Conservation (phyloP, 2,888 invertebrate genomes). For the Sesamia inferens region DNA sequence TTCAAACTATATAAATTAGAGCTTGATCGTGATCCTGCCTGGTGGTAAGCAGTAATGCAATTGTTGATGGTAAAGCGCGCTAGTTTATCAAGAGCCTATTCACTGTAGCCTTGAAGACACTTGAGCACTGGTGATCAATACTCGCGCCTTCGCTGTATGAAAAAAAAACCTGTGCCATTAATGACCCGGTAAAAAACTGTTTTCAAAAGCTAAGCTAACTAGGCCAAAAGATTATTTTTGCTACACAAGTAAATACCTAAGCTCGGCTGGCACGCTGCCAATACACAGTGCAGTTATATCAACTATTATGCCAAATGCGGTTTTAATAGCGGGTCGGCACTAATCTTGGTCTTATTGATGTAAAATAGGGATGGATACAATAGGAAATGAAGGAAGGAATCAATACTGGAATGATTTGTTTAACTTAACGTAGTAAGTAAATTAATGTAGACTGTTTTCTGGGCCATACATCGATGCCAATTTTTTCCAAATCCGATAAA, state of each 20-base stretch:
- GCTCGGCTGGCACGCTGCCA: conserved; percentile 50
- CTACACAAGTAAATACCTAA: conserved; percentile 50
- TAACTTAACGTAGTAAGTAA: neutral
- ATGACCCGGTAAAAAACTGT: neutral
- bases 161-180: neutral
- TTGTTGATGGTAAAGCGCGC: too few species aligned
- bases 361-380: conserved; percentile 10
- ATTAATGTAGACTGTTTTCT: neutral
- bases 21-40: too few species aligned
- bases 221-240: conserved; percentile 24
- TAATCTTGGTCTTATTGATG: conserved; percentile 32
- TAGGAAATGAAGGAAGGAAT: too few species aligned
- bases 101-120: too few species aligned
- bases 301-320: conserved; percentile 57
- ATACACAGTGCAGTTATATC: conserved; percentile 56
- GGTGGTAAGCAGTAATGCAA: too few species aligned
- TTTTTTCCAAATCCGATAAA: neutral
- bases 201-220: conserved; percentile 26
- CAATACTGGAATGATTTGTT: neutral
- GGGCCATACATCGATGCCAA: neutral
- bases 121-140: too few species aligned
- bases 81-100: too few species aligned
- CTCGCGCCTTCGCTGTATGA: neutral
- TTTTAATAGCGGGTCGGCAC: conserved; percentile 40
- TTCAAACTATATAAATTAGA: too few species aligned